Evolutionary conservation across 2,113 vertebrate genomes (phyloP), one percentile per base, ranked within the genome.

Genomic region (Pomatorhinus ruficollis): DNA sequence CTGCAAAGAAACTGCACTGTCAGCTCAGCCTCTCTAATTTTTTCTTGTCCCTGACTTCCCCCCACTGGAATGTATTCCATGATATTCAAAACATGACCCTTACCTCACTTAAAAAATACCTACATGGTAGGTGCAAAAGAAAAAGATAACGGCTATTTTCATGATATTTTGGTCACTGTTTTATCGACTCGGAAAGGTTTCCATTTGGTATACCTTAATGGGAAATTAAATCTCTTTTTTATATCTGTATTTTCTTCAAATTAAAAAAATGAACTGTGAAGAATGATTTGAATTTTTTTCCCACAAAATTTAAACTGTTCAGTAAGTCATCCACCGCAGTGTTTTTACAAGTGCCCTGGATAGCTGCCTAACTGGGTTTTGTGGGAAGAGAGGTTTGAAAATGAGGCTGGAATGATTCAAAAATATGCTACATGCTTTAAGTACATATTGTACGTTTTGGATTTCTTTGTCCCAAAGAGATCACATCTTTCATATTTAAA

Each of bases 1-100:
- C 91, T 90, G 91, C 81, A 66, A 96, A 96, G 96, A 97, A 98
- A 97, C 91, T 94, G 91, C 96, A 94, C 93, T 93, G 97, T 98
- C 97, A 98, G 94, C 93, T 97, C 92, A 91, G 15, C 89, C 91
- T 92, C 83, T 89, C 69, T 81, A 66, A 78, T 83, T 90, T 53
- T 87, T 93, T 93, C 69, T 66, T 92, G 23, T 96, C 77, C 78
- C 79, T 92, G 76, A 95, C 88, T 83, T 96, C 57, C 81, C 21
- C 70, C 71, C 57, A 45, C 15, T 79, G 65, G 77, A 87, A 84
- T 90, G 76, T 92, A 83, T 95, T 95, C 90, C 16, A 6, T 92
- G 70, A 96, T 96, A 95, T 96, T 95, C 71, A 84, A 95, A 96
- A 52, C 56, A 92, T 54, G 33, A 93, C 63, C 47, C 44, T 91